Evolutionary conservation across 2,113 vertebrate genomes (phyloP), one percentile per base, ranked within the genome.

Genomic region (Hippocampus mohnikei): DNA sequence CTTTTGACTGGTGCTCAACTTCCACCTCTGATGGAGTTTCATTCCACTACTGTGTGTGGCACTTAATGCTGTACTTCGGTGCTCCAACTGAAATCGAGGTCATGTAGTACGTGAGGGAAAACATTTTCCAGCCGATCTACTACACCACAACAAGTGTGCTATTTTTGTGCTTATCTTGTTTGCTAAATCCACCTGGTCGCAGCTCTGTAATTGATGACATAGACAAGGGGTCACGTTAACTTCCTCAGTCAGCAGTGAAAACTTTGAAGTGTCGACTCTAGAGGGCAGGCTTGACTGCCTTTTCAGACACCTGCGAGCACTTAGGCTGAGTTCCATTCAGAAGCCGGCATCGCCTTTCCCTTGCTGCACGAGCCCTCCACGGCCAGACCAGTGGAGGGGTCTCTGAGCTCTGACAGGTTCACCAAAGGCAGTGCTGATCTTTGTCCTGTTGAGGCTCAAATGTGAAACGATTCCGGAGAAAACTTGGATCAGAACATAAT

Each of bases 1-100:
- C 74, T 82, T 79, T 70, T 25, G 12, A 88, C 82, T 83, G 89
- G 89, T 91, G 89, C 88, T 91, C 80, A 75, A 73, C 76, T 82
- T 82, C 76, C 52, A 80, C 76, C 80, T 88, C 74, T 75, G 73
- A 85, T 79, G 21, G 37, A 75, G 76, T 81, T 70, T 79, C 80
- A 81, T 83, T 85, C 76, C 66, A 63, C 78, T 72, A 61, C 74
- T 78, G 2, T 80, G 58, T 78, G 80, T 78, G 77, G 79, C 81
- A 86, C 77, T 87, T 73, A 79, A 72, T 87, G 84, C 84, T 86
- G 72, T 78, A 80, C 70, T 87, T 78, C 44, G 89, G 89, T 90
- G 89, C 89, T 89, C 69, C 48, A 72, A 76, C 63, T 70, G 70
- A 77, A 74, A 86, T 79, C 73, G 50, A 72, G 52, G 53, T 80